phyloP scores from a whole-genome alignment of 2,113 vertebrate species.

The Poeciliopsis retropinna region DNA sequence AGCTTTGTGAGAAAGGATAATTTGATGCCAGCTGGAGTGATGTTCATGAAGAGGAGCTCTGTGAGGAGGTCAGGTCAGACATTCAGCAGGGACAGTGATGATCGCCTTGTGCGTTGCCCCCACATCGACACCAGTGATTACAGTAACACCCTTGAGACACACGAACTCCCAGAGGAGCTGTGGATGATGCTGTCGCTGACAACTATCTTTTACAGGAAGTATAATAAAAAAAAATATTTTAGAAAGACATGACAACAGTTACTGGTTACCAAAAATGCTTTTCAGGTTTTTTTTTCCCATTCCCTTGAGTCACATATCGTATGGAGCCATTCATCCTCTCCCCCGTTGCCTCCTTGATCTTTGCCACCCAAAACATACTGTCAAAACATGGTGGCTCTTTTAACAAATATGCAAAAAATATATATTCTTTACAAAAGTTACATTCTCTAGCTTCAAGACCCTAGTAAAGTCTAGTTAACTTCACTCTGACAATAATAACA shows the following conservation, averaged over 20 bases:
- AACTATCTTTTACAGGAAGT: conserved; percentile 8
- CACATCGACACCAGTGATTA: conserved; percentile 57
- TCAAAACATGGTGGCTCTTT: too few relatives aligned
- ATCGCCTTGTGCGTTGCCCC: conserved; percentile 42
- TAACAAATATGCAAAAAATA: too few relatives aligned
- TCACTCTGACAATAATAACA: too few relatives aligned
- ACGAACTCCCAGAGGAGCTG: conserved; percentile 22
- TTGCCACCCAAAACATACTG: too few relatives aligned
- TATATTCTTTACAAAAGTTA: too few relatives aligned
- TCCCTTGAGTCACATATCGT: too few relatives aligned
- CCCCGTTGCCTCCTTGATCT: too few relatives aligned
- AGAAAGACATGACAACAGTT: neutral
- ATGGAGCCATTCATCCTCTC: too few relatives aligned
- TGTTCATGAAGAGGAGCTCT: conserved; percentile 13
- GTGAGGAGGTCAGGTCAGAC: conserved; percentile 58
- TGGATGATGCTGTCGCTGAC: conserved; percentile 31
- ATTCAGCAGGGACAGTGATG: conserved; percentile 51
- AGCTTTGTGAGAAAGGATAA: conserved; percentile 30
- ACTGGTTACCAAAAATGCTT: neutral
- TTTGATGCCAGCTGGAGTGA: conserved; percentile 35
- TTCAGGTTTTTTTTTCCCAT: too few relatives aligned
- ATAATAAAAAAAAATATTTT: neutral
- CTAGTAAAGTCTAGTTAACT: too few relatives aligned
- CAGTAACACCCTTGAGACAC: conserved; percentile 18
- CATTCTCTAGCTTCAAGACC: too few relatives aligned